Evolutionary conservation across 2,888 invertebrate genomes (phyloP), one percentile per base, ranked within the genome.

Genomic region (Tyria jacobaeae): DNA sequence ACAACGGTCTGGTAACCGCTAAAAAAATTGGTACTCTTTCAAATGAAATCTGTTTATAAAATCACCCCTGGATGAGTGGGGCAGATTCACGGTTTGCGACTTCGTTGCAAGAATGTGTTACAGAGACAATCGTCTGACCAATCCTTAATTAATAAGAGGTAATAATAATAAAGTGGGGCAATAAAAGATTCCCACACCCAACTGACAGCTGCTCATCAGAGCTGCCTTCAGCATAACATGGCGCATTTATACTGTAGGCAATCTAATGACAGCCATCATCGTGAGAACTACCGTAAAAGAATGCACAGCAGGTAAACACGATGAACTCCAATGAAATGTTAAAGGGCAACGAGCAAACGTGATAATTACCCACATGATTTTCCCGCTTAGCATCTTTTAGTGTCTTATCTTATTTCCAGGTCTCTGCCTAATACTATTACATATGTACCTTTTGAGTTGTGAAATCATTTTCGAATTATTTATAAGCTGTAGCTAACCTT

Each of bases 401-500:
- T 44, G 44, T 44, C 44, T 44, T 1, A 21, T 44, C 21, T 44
- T 44, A 44, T 44, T 12, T 44, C 1, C 21, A 44, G 21, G n/a
- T n/a, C n/a, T n/a, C n/a, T n/a, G n/a, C n/a, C n/a, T n/a, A n/a
- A n/a, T n/a, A n/a, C n/a, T n/a, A n/a, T n/a, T n/a, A n/a, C n/a
- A 12, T 44, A 44, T 21, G 21, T 21, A 21, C 44, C 12, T 21
- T 44, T 44, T 44, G 12, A 44, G 44, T 44, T 21, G 12, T 3
- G 12, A 21, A 10, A 44, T 21, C 12, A 44, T 44, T 44, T 44
- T 44, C 21, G 44, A 44, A 44, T 44, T 21, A 44, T 44, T 44
- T 44, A 21, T 21, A 12, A 12, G 44, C 21, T 21, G 21, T 12
- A 12, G n/a, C 52, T 62, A 52, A 62, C 57, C 57, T 60, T 60